Conservation (phyloP, 2,888 invertebrate species). For the Epistrophe grossulariae region DNA sequence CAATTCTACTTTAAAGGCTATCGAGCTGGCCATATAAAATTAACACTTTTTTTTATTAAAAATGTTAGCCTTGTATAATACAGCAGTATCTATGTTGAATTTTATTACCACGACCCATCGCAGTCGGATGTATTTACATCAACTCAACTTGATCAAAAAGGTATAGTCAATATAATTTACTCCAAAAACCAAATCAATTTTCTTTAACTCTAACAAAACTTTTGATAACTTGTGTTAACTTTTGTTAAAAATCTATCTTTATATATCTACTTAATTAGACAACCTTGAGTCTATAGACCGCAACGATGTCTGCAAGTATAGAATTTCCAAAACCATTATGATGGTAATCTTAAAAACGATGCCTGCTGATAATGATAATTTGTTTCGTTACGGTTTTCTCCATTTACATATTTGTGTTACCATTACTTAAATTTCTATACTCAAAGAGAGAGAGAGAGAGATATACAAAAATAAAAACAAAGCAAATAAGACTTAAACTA, state of each 20-base stretch:
- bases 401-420: constrained; percentile 17
- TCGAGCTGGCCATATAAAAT: too few species aligned
- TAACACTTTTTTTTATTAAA: too few species aligned
- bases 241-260: too few species aligned
- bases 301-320: not conserved
- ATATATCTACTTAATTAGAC: not conserved
- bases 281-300: not conserved
- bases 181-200: not conserved
- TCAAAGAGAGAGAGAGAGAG: not conserved
- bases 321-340: constrained; percentile 3
- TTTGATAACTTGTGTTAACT: not conserved
- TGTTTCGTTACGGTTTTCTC: constrained; percentile 17
- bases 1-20: too few species aligned
- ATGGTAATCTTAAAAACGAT: not conserved
- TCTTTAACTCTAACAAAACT: not conserved
- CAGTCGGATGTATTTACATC: too few species aligned
- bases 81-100: too few species aligned
- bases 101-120: too few species aligned
- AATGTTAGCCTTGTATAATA: too few species aligned
- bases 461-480: not conserved
- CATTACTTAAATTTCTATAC: constrained; percentile 8
- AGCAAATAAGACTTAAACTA: constrained; percentile 6
- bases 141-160: too few species aligned
- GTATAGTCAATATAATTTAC: too few species aligned
- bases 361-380: constrained; percentile 19